phyloP scores from a whole-genome alignment of 2,888 invertebrate species.

The Malachius bipustulatus region DNA sequence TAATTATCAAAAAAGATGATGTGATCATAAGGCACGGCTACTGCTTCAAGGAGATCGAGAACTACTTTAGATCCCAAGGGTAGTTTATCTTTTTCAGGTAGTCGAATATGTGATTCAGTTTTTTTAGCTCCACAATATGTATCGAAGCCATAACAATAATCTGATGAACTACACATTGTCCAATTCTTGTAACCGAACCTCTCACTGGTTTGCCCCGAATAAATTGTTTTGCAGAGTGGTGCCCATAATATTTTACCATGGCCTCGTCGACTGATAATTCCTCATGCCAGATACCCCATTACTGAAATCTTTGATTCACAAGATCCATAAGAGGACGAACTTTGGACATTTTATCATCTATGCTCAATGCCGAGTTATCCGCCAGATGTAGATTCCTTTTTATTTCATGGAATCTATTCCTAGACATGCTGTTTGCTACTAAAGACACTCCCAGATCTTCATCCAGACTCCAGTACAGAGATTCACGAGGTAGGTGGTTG shows the following conservation, averaged over 20 bases:
- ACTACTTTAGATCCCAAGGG: constrained; percentile 8
- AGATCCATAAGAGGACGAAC: constrained; percentile 12
- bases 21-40: constrained; percentile 5
- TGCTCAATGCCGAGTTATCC: constrained; percentile 13
- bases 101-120: not conserved
- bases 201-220: not conserved
- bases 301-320: constrained; percentile 17
- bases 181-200: constrained; percentile 5
- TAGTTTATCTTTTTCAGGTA: too few relatives aligned
- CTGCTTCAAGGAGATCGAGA: not conserved
- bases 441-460: constrained; percentile 23
- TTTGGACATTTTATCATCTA: constrained; percentile 17
- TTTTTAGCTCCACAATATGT: constrained; percentile 5
- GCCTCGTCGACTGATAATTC: too few relatives aligned
- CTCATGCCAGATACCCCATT: too few relatives aligned
- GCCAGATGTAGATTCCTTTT: constrained; percentile 17
- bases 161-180: not conserved
- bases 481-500: constrained; percentile 22
- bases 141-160: constrained; percentile 8
- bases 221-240: not conserved
- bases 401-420: constrained; percentile 21
- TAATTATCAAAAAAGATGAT: constrained; percentile 11
- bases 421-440: constrained; percentile 20
- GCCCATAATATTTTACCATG: constrained; percentile 4
- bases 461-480: constrained; percentile 24